Evolutionary conservation across 2,888 invertebrate genomes (phyloP).

Genomic region (Lissonota sp.): DNA sequence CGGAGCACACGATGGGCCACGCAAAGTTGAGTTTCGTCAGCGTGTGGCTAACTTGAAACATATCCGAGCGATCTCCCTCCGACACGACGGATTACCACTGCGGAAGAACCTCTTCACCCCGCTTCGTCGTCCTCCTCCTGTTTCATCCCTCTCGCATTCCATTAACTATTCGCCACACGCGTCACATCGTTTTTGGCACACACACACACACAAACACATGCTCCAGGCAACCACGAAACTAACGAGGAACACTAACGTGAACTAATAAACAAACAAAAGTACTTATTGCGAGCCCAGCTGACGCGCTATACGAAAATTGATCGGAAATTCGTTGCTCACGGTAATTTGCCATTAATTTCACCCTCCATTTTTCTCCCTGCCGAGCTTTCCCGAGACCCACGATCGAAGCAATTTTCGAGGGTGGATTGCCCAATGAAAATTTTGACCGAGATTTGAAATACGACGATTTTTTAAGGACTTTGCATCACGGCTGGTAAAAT

Average conservation of each 20-base stretch:
- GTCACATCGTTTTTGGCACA: conserved; percentile 12
- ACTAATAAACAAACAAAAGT: conserved; percentile 2
- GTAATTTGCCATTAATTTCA: no score
- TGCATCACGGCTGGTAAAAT: no score
- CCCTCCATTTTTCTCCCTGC: no score
- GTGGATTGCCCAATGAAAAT: no score
- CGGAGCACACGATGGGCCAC: neutral
- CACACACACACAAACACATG: neutral
- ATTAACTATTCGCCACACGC: conserved; percentile 15
- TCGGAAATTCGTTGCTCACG: no score
- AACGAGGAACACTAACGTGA: neutral
- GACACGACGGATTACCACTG: neutral
- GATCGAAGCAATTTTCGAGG: no score
- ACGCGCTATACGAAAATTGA: no score
- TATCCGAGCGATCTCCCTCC: neutral
- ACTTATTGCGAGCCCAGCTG: neutral
- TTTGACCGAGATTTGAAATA: no score
- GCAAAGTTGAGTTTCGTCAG: neutral
- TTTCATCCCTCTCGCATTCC: neutral
- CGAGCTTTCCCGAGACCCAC: no score
- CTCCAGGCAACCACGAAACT: conserved; percentile 2
- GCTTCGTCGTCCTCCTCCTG: neutral
- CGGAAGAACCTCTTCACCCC: neutral
- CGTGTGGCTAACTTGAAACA: conserved; percentile 26
- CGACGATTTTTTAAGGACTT: no score